Evolutionary conservation across 1,140 invertebrate species (phyloP).

Genomic region (Proctacanthus coquilletti): DNA sequence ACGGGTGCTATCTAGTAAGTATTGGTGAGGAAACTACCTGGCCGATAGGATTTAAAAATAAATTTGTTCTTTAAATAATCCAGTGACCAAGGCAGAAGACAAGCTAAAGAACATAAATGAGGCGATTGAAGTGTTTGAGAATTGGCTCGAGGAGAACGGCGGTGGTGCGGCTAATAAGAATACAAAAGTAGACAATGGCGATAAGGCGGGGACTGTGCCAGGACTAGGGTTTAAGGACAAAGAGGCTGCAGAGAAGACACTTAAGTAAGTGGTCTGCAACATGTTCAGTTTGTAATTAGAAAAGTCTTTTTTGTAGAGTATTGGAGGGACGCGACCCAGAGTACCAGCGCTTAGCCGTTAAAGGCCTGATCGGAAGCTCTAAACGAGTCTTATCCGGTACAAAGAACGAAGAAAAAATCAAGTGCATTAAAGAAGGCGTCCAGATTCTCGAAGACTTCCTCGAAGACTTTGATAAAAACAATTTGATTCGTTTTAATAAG

Average conservation of each 20-base stretch:
- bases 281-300: not conserved
- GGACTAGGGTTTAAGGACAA: slow-evolving; percentile 49
- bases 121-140: slow-evolving; percentile 45
- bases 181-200: slow-evolving; percentile 24
- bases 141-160: slow-evolving; percentile 41
- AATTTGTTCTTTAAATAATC: slow-evolving; percentile 1
- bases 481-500: slow-evolving; percentile 42
- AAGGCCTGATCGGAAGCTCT: slow-evolving; percentile 43
- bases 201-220: slow-evolving; percentile 38
- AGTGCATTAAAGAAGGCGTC: slow-evolving; percentile 46
- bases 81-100: slow-evolving; percentile 51
- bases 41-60: too few species aligned
- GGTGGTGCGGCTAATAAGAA: slow-evolving; percentile 33
- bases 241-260: slow-evolving; percentile 32
- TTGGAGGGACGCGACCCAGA: slow-evolving; percentile 47
- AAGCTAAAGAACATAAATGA: slow-evolving; percentile 52
- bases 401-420: slow-evolving; percentile 46
- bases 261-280: slow-evolving; percentile 20
- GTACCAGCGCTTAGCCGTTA: slow-evolving; percentile 45
- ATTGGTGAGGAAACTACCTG: not conserved
- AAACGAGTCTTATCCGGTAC: slow-evolving; percentile 47
- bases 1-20: slow-evolving; percentile 43
- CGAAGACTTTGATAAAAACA: slow-evolving; percentile 42
- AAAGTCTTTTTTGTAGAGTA: slow-evolving; percentile 20
- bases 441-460: slow-evolving; percentile 45